Conservation (phyloP, 2,113 vertebrate genomes). For the Mustela nigripes region DNA sequence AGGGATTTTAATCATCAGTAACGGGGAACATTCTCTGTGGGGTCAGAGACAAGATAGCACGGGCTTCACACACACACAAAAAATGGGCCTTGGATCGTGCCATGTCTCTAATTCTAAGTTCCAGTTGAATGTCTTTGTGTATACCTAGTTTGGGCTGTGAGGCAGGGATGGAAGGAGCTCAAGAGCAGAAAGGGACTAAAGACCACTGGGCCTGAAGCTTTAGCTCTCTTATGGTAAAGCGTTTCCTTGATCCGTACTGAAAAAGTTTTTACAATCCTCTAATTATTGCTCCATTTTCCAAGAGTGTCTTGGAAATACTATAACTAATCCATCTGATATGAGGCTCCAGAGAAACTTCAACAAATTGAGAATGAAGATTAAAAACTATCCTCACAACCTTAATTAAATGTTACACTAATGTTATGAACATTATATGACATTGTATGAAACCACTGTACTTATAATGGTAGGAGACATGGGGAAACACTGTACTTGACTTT, state of each 20-base stretch:
- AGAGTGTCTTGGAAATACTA: slow-evolving; percentile 15
- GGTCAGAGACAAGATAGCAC: neutral
- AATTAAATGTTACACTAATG: slow-evolving; percentile 66
- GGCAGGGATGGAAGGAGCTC: neutral
- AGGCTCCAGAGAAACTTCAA: slow-evolving; percentile 52
- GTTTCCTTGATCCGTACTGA: neutral
- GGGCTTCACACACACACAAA: neutral
- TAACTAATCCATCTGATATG: slow-evolving; percentile 48
- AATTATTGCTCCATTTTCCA: slow-evolving; percentile 50
- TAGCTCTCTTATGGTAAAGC: neutral
- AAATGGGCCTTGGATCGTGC: neutral
- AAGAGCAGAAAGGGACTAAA: neutral
- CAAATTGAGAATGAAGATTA: slow-evolving; percentile 68
- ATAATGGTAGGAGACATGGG: slow-evolving; percentile 37
- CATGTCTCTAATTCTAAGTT: slow-evolving; percentile 43
- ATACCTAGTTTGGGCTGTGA: neutral
- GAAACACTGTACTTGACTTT: slow-evolving; percentile 54
- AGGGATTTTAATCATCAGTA: slow-evolving; percentile 41
- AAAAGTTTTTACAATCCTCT: slow-evolving; percentile 2
- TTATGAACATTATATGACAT: neutral
- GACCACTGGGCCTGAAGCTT: neutral
- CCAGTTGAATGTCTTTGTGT: neutral
- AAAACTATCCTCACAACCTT: slow-evolving; percentile 45
- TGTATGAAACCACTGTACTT: slow-evolving; percentile 42
- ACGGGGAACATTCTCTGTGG: neutral